Percentiles rank a stretch among this genome's conserved stretches.
These are phyloP conservation scores for Oophaga pumilio DNA, from an alignment of 2,113 vertebrate genomes.

Conservation along the genomic window DNA sequence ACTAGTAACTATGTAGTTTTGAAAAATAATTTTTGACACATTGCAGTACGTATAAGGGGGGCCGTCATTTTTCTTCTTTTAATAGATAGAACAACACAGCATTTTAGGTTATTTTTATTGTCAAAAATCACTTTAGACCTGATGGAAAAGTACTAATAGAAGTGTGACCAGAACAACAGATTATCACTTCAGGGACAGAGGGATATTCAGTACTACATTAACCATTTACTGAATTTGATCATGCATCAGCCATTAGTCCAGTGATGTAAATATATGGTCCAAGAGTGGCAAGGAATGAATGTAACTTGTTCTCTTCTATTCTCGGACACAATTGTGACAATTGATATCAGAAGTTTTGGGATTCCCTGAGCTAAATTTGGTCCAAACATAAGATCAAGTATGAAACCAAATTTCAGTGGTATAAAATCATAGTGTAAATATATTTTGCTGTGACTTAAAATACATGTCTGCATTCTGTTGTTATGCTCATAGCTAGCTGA, in stretches of 20 bases:
- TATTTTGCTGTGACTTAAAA: not conserved
- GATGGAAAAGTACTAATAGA: no score
- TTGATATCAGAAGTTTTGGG: conserved; percentile 39
- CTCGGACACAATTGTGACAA: conserved; percentile 29
- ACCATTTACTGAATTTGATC: not conserved
- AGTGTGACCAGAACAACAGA: not conserved
- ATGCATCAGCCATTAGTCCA: not conserved
- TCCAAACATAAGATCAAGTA: conserved; percentile 15
- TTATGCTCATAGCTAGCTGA: not conserved
- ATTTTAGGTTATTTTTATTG: no score
- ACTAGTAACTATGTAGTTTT: no score
- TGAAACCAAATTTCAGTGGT: conserved; percentile 4
- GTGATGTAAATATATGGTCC: conserved; percentile 6
- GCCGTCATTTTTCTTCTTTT: no score
- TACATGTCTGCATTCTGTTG: not conserved
- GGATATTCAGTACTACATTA: not conserved
- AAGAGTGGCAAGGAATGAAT: conserved; percentile 20
- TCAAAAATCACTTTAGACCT: no score
- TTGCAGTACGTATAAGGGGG: no score
- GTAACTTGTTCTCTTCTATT: conserved; percentile 41
- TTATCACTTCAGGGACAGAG: not conserved
- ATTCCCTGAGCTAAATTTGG: conserved; percentile 16
- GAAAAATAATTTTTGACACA: no score
- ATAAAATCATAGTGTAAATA: conserved; percentile 22
- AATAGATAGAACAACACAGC: no score